phyloP scores from a whole-genome alignment of 2,113 vertebrate genomes.

The Asarcornis scutulata region DNA sequence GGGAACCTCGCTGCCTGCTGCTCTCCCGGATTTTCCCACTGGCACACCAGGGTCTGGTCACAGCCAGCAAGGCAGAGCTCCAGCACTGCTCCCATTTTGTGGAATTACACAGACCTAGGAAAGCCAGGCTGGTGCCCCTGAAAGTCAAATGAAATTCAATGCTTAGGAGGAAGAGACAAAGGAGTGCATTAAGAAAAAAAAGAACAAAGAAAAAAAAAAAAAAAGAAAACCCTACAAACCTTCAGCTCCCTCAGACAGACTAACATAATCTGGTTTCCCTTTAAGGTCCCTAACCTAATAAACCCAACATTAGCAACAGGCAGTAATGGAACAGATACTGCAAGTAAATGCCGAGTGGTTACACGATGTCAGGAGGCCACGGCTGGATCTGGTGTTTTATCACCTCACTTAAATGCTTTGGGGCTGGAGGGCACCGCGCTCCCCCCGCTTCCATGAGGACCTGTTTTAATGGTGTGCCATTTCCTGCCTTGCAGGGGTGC shows the following conservation, averaged over 20 bases:
- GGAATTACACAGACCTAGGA: background rate
- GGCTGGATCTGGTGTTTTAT: background rate
- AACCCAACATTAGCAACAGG: background rate
- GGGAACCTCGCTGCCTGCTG: background rate
- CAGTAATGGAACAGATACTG: background rate
- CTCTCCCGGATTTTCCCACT: background rate
- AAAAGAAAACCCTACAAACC: background rate
- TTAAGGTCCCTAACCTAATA: background rate
- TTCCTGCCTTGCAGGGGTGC: background rate
- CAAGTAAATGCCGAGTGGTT: background rate
- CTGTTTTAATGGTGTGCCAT: background rate
- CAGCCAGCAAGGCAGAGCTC: background rate
- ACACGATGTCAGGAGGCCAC: background rate
- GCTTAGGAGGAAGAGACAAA: background rate
- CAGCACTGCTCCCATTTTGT: background rate
- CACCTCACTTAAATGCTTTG: fast-evolving
- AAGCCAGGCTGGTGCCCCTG: background rate
- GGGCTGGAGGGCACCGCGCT: background rate
- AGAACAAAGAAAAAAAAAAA: background rate
- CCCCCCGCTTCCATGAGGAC: background rate
- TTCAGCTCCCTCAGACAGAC: background rate
- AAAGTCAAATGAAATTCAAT: background rate
- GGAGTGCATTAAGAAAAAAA: background rate
- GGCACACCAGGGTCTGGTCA: background rate
- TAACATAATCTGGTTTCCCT: background rate